Evolutionary conservation across 1,140 invertebrate species (phyloP), one percentile per base, ranked within the genome.

Genomic region (Drosophila repleta): DNA sequence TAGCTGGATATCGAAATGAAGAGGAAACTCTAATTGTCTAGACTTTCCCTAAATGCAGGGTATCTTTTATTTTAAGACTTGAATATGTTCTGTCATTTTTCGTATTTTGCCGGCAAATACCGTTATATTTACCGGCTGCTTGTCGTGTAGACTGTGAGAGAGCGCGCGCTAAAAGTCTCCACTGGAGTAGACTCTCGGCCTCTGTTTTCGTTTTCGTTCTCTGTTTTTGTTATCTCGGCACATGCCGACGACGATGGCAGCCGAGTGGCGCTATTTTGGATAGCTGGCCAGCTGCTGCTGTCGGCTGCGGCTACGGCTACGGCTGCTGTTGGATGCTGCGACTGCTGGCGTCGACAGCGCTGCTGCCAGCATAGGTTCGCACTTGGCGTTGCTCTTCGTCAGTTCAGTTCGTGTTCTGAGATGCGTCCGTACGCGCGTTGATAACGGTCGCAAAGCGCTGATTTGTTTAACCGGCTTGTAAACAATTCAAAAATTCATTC

Each of bases 381-480:
- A 77, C 56, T 74, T 80, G 79, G 72, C 49, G 80, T 70, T 67
- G 56, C 56, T 46, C 32, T 62, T 75, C 83, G 88, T 76, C 63
- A 41, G 74, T 85, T 90, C 74, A 90, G 89, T 90, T 90, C 84
- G 89, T 90, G 84, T 82, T 90, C 84, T 90, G 89, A 90, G 79
- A 90, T 90, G 79, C 84, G 79, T 70, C 81, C 81, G 74, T 68
- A 81, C 79, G 81, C 89, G 89, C 66, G 83, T 88, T 85, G 65
- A 76, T 83, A 68, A 76, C 83, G 83, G 79, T 61, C 66, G 66
- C 39, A 61, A 32, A 43, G n/a, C 74, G 61, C 13, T 56, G 46
- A 61, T 39, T 57, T 48, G 20, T 58, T 85, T 55, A 68, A 64
- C 75, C 70, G 79, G 78, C 52, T 58, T 65, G 21, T 51, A 65